Percentiles rank a stretch among this genome's conserved stretches.
These are phyloP conservation scores for Micoletzkya japonica DNA, from an alignment of 2,888 invertebrate genomes.

Conservation along the genomic window DNA sequence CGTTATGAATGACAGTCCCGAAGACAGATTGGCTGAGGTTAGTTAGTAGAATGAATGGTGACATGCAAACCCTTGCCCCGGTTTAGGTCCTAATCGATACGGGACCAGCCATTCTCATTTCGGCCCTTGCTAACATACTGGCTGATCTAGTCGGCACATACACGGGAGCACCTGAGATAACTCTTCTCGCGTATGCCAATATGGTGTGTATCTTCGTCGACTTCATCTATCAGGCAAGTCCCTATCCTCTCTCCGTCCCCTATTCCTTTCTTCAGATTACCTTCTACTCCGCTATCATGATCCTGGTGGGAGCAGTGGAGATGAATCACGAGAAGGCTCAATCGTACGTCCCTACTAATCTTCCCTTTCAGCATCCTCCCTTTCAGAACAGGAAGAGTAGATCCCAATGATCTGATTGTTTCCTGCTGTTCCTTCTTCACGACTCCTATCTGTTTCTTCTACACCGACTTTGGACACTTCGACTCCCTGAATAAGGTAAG, in stretches of 20 bases:
- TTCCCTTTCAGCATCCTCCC: not conserved
- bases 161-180: conserved; percentile 57
- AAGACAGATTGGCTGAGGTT: conserved; percentile 42
- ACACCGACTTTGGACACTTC: conserved; percentile 6
- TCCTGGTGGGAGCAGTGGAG: conserved; percentile 53
- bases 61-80: not conserved
- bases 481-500: conserved; percentile 14
- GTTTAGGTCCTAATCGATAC: conserved; percentile 52
- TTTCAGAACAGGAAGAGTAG: conserved; percentile 8
- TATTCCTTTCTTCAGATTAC: conserved; percentile 49
- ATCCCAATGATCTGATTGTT: conserved; percentile 13
- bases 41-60: not conserved
- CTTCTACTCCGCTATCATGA: conserved; percentile 58
- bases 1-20: conserved; percentile 42
- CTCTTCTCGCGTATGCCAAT: conserved; percentile 56
- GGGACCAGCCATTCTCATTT: conserved; percentile 60
- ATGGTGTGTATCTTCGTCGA: conserved; percentile 54
- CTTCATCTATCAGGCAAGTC: conserved; percentile 50
- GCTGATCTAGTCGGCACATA: conserved; percentile 59
- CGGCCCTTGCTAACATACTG: conserved; percentile 57
- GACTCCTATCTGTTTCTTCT: conserved; percentile 27
- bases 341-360: not conserved
- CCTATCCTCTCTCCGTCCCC: not conserved
- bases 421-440: conserved; percentile 11
- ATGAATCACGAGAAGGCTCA: conserved; percentile 41